Base-by-base conservation (phyloP, 2,888 invertebrate species). In the Vanessa cardui region DNA sequence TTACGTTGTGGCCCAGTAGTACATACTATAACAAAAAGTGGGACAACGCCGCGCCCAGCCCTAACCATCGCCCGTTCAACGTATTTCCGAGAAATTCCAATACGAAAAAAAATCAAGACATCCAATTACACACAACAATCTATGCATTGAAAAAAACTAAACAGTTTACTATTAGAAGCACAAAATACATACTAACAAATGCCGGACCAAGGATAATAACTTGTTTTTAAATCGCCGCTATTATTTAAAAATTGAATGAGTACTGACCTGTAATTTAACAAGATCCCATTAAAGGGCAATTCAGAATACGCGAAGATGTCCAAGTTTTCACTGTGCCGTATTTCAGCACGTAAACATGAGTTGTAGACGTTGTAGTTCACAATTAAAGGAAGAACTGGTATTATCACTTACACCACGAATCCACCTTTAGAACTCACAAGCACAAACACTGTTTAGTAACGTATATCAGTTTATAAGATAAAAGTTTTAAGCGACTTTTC, bases 201-300 rank as follows among this genome's bases (percentile, higher is more conserved):
- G 54, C 54, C 26, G 54, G 4, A 39, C 12, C 54, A 6, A n/a
- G n/a, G 5, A 8, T 33, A n/a, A 16, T n/a, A 8, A 33, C 6
- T 9, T 54, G 31, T 12, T 15, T n/a, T 31, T 33, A 16, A 54
- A 8, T 33, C 5, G 0, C 15, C 16, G 3, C 2, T 33, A 31
- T 33, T 54, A n/a, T n/a, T 31, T 20, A 20, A n/a, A 49, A 49
- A 65, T 18, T 12, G 6, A 39, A 63, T 54, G 47, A 33, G 39
- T 18, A 59, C 85, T 81, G 80, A 91, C 91, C 91, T 91, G 86
- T 84, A 83, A 81, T 84, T 90, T 86, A 92, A 85, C 90, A 90
- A 91, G 86, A 89, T 91, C 92, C 90, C 92, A 92, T 92, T 87
- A 90, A 91, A 86, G 83, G 84, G 81, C 82, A 77, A 86, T 80